Base-by-base conservation (phyloP, 2,113 vertebrate genomes). In the Fulica atra region DNA sequence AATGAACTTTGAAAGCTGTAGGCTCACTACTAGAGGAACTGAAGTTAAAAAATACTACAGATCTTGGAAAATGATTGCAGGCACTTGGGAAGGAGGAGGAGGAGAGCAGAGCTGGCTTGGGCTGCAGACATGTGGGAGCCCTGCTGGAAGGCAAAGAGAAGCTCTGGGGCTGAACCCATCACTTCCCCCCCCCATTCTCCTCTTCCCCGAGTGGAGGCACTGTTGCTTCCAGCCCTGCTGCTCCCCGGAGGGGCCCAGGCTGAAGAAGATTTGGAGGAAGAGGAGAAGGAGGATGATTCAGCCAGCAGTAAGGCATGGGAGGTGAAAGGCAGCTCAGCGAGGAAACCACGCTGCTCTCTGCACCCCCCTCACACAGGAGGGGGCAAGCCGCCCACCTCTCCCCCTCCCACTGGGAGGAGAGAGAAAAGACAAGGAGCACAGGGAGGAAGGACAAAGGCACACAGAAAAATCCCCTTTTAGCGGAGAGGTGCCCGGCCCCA, bases 31-130 rank as follows among this genome's bases (percentile, higher is more conserved):
- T 60, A 96, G 26, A 83, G 93, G 92, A 76, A 93, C 66, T 38
- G 71, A 92, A 91, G 93, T 89, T 96, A 97, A 96, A 97, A 96
- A 96, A 94, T 91, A 95, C 92, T 89, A 79, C 70, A 56, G 66
- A 87, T 84, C 81, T 86, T 50, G 79, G 88, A 86, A 90, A 94
- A 96, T 7, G 16, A 96, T 46, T 28, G 81, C 92, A 97, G 96
- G 94, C 95, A 96, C 94, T 93, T 96, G 92, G 95, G 94, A 95
- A 40, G 40, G 40, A 94, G 23, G 24, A 85, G 44, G 18, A 94
- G 56, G 66, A 90, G 63, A 73, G 68, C 59, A 91, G 72, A 64
- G 36, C 91, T 86, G 93, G 92, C 87, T 89, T 69, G 88, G 86
- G 72, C 35, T 12, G 0, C 0, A 4, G 50, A 3, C 0, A 2